phyloP scores from a whole-genome alignment of 37 sponge, comb jelly and placozoan species.

The Diacarnus erythraeanus region DNA sequence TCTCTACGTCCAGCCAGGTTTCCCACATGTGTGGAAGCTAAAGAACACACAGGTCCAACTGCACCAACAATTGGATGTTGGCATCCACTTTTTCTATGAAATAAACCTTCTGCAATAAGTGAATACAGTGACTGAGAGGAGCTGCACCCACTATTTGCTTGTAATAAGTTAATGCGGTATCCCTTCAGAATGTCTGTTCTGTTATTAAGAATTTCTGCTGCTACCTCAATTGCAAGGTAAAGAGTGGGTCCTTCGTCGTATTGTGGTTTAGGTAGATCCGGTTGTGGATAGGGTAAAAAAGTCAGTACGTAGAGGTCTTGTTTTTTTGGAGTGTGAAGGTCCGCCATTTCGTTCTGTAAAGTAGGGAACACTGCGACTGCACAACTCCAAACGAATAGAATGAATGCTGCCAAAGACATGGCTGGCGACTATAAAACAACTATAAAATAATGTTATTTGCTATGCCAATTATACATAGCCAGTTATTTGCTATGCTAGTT shows the following conservation, averaged over 20 bases:
- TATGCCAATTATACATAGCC: too few relatives aligned
- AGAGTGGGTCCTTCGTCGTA: not conserved
- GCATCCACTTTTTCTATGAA: not conserved
- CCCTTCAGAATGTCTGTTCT: not conserved
- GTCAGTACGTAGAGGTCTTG: not conserved
- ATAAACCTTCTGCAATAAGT: not conserved
- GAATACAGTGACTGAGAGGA: not conserved
- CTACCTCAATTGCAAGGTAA: not conserved
- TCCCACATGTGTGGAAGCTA: not conserved
- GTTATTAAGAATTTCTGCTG: conserved; percentile 4
- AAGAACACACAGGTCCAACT: not conserved
- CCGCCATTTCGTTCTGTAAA: too few relatives aligned
- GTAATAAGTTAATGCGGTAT: not conserved
- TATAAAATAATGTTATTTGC: too few relatives aligned
- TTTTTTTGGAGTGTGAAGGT: too few relatives aligned
- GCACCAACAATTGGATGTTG: not conserved
- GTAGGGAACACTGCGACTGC: too few relatives aligned
- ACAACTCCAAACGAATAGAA: not conserved
- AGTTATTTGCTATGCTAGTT: too few relatives aligned
- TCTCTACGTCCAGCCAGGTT: not conserved
- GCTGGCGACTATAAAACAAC: too few relatives aligned
- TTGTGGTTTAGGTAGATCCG: not conserved
- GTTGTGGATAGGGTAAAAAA: not conserved
- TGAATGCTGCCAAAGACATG: not conserved
- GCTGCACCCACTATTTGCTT: not conserved